phyloP scores from a whole-genome alignment of 2,797 vertebrate species.

The Leptoclinus maculatus region DNA sequence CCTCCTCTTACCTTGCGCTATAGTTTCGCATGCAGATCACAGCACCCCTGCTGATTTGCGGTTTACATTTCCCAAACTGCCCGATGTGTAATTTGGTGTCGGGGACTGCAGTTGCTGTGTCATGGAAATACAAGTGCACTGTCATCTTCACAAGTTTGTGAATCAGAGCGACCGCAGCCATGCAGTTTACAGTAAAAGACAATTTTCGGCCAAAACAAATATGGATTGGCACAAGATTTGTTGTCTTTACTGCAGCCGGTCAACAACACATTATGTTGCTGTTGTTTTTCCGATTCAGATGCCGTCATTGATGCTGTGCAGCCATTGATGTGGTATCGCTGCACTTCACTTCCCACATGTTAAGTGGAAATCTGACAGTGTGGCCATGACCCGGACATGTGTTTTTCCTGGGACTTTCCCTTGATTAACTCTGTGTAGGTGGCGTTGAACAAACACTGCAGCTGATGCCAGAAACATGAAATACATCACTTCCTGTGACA shows the following conservation, averaged over 20 bases:
- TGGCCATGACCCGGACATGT: slow-evolving; percentile 6
- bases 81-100: slow-evolving; percentile 57
- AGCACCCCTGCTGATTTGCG: slow-evolving; percentile 49
- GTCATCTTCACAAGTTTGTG: slow-evolving; percentile 63
- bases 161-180: slow-evolving; percentile 63
- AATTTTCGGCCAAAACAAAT: slow-evolving; percentile 9
- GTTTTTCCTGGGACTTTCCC: slow-evolving; percentile 52
- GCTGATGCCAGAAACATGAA: slow-evolving; percentile 24
- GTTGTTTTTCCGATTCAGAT: slow-evolving; percentile 1
- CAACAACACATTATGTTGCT: slow-evolving; percentile 25
- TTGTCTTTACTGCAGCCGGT: slow-evolving; percentile 25
- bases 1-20: slow-evolving; percentile 26
- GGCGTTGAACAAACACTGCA: slow-evolving; percentile 18
- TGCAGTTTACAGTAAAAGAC: slow-evolving; percentile 63
- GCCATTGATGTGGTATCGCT: slow-evolving; percentile 29
- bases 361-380: slow-evolving; percentile 28
- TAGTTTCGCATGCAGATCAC: slow-evolving; percentile 35
- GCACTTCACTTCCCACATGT: slow-evolving; percentile 32
- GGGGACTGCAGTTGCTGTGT: slow-evolving; percentile 47
- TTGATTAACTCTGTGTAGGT: slow-evolving; percentile 24
- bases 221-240: slow-evolving; percentile 28
- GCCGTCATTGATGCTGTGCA: slow-evolving; percentile 3
- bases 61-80: slow-evolving; percentile 63
- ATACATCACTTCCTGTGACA: slow-evolving; percentile 14
- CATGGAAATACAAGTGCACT: slow-evolving; percentile 60